These are phyloP conservation scores for Bimastos eiseni DNA, from an alignment of 2,888 invertebrate genomes.

Conservation along the genomic window DNA sequence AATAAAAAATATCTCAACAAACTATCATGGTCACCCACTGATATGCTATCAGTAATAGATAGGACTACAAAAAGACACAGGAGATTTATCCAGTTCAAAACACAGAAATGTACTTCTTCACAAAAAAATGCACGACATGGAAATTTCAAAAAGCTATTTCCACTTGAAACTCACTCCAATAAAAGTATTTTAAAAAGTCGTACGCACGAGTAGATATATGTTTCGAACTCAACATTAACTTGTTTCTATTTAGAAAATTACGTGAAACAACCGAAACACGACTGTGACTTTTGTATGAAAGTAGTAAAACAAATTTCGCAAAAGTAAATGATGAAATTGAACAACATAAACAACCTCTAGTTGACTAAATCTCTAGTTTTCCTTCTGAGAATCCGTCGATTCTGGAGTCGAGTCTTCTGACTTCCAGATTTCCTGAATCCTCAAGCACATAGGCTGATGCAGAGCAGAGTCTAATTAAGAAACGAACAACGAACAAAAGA, in stretches of 20 bases:
- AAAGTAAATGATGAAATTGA: not conserved
- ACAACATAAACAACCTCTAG: not conserved
- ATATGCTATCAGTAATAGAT: not conserved
- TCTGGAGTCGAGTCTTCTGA: not conserved
- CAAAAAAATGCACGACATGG: not conserved
- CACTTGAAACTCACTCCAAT: not conserved
- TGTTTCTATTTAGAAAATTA: not conserved
- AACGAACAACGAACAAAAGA: not conserved
- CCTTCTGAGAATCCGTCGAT: not conserved
- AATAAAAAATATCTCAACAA: not conserved
- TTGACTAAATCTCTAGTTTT: not conserved
- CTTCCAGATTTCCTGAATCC: not conserved
- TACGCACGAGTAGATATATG: not conserved
- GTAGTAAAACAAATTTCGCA: not conserved
- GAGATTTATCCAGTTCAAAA: not conserved
- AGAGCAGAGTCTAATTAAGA: not conserved
- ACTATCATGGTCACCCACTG: too few species aligned
- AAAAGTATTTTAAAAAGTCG: not conserved
- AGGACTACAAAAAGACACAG: not conserved
- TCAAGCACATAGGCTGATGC: not conserved
- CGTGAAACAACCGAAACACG: not conserved
- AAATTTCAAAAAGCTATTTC: not conserved
- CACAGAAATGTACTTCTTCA: not conserved
- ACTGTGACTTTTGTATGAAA: not conserved
- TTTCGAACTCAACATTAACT: not conserved